A percentile compares a stretch with the other conserved stretches of the same genome.
Conservation (phyloP, 2,888 invertebrate species). For the Andricus curvator region DNA sequence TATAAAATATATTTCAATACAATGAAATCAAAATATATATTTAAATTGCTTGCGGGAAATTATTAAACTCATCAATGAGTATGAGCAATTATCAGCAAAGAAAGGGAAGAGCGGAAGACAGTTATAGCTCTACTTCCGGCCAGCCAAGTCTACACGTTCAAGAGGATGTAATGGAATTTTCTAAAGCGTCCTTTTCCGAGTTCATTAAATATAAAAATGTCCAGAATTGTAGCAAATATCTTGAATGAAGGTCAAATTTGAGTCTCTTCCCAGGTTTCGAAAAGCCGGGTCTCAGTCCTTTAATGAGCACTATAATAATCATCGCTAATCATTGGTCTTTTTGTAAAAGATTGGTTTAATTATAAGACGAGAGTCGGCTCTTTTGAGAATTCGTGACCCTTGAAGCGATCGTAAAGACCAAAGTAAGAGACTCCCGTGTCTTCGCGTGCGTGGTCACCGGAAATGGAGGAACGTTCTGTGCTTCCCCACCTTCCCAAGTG, state of each 20-base stretch:
- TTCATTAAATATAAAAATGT: not conserved
- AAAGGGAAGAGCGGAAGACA: slow-evolving; percentile 69
- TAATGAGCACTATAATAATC: slow-evolving; percentile 16
- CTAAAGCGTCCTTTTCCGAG: not conserved
- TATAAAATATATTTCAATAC: not conserved
- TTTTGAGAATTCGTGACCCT: slow-evolving; percentile 33
- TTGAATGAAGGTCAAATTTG: not conserved
- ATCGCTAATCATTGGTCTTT: slow-evolving; percentile 30
- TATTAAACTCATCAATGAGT: not conserved
- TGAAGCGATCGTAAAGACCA: slow-evolving; percentile 34
- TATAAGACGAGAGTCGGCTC: slow-evolving; percentile 32
- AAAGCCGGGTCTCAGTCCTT: not conserved
- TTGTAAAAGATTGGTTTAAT: slow-evolving; percentile 36
- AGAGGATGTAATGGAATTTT: not conserved
- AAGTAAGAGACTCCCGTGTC: slow-evolving; percentile 19
- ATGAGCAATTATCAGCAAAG: slow-evolving; percentile 41
- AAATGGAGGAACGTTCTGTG: slow-evolving; percentile 46
- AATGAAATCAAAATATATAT: not conserved
- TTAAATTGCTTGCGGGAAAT: not conserved
- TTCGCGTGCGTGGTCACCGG: slow-evolving; percentile 46
- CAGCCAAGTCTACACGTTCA: slow-evolving; percentile 50
- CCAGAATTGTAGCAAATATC: not conserved
- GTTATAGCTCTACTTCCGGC: slow-evolving; percentile 73
- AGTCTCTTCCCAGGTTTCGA: not conserved
- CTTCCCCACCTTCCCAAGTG: slow-evolving; percentile 23